These are phyloP conservation scores for Ypsolopha scabrella DNA, from an alignment of 2,888 invertebrate species.

Conservation along the genomic window DNA sequence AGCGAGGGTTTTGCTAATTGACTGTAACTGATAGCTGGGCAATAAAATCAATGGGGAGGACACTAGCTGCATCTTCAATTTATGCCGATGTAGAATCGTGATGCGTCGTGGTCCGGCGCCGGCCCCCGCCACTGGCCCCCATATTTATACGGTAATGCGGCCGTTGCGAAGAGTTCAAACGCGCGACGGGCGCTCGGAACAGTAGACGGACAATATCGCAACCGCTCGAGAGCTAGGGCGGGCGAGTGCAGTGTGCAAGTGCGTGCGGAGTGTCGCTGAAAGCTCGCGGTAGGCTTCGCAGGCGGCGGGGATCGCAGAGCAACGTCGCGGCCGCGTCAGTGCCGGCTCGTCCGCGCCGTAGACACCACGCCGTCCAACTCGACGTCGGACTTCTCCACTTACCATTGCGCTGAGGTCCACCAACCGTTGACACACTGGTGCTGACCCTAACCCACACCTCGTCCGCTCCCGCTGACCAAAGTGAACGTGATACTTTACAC, in stretches of 20 bases:
- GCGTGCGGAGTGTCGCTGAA: slow-evolving; percentile 65
- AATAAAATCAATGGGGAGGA: slow-evolving; percentile 65
- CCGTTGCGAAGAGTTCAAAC: slow-evolving; percentile 66
- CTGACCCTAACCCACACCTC: not conserved
- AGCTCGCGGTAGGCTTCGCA: slow-evolving; percentile 65
- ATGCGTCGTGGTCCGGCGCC: slow-evolving; percentile 58
- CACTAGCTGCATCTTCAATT: slow-evolving; percentile 64
- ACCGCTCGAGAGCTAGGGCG: slow-evolving; percentile 50
- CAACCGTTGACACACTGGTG: not conserved
- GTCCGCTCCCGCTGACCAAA: not conserved
- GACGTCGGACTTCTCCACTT: slow-evolving; percentile 11
- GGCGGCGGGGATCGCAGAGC: slow-evolving; percentile 32
- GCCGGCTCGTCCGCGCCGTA: slow-evolving; percentile 69
- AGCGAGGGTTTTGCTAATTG: slow-evolving; percentile 59
- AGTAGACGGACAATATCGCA: slow-evolving; percentile 63
- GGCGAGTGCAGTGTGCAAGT: slow-evolving; percentile 67
- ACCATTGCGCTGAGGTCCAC: not conserved
- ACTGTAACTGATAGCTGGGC: slow-evolving; percentile 56
- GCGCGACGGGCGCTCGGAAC: slow-evolving; percentile 64
- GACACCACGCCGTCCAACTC: slow-evolving; percentile 41
- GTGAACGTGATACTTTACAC: not conserved
- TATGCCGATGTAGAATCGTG: slow-evolving; percentile 63
- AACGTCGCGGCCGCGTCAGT: slow-evolving; percentile 54
- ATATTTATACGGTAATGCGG: slow-evolving; percentile 68
- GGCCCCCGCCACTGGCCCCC: slow-evolving; percentile 65